A percentile compares a stretch with the other conserved stretches of the same genome.
These are phyloP conservation scores for Nannoperca australis DNA, from an alignment of 2,797 vertebrate species.

Conservation along the genomic window DNA sequence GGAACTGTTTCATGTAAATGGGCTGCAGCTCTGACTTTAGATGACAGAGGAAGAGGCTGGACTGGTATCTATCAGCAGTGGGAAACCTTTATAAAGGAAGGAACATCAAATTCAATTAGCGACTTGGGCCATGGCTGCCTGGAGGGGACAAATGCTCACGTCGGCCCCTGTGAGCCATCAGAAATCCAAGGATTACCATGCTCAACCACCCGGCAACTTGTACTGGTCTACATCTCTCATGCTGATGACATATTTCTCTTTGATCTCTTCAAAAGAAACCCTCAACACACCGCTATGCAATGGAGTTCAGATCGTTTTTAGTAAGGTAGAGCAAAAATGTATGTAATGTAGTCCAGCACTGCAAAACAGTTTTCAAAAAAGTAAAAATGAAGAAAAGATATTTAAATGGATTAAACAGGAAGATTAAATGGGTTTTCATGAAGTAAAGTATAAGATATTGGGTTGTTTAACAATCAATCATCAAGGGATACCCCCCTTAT, in stretches of 20 bases:
- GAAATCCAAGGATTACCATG: conserved; percentile 25
- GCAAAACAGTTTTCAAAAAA: conserved; percentile 3
- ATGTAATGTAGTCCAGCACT: neutral
- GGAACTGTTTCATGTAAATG: conserved; percentile 55
- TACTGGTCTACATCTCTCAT: conserved; percentile 29
- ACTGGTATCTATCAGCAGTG: conserved; percentile 48
- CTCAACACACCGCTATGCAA: conserved; percentile 19
- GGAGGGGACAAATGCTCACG: conserved; percentile 39
- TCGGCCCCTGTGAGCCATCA: conserved; percentile 48
- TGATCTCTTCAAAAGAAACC: conserved; percentile 64
- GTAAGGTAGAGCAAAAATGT: conserved; percentile 6
- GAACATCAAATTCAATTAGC: conserved; percentile 63
- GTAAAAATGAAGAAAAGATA: neutral
- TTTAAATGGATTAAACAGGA: neutral
- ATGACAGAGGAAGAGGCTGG: conserved; percentile 29
- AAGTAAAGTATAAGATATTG: conserved; percentile 10
- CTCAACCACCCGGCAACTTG: conserved; percentile 24
- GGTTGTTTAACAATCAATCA: conserved; percentile 7
- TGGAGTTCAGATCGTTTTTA: conserved; percentile 25
- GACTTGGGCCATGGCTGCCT: conserved; percentile 36
- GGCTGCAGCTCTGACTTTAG: conserved; percentile 32
- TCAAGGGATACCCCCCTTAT: conserved; percentile 20
- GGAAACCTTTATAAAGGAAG: conserved; percentile 38
- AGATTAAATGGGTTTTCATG: conserved; percentile 7
- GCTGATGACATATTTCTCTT: conserved; percentile 57